A percentile compares a stretch with the other conserved stretches of the same genome.
Conservation (phyloP, 2,888 invertebrate genomes). For the Dusona sp. region DNA sequence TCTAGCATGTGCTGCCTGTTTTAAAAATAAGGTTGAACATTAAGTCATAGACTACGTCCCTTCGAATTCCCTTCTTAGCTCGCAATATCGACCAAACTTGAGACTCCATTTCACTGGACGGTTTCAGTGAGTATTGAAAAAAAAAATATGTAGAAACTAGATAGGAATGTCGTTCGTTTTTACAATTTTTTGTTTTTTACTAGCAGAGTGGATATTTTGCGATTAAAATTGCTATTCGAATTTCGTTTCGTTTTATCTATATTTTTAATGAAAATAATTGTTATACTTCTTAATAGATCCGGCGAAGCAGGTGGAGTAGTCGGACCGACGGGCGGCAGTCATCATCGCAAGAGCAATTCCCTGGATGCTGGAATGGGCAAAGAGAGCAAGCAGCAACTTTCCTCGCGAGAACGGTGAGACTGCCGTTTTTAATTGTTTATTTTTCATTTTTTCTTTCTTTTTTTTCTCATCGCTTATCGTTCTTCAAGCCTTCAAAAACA, state of each 20-base stretch:
- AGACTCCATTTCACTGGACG: conserved; percentile 66
- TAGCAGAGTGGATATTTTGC: conserved; percentile 10
- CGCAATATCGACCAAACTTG: conserved; percentile 63
- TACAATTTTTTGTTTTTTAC: neutral
- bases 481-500: too few relatives aligned
- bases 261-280: neutral
- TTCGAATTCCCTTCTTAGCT: conserved; percentile 62
- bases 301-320: conserved; percentile 79
- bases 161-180: conserved; percentile 6
- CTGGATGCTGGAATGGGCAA: conserved; percentile 89
- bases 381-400: conserved; percentile 85
- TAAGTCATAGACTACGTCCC: conserved; percentile 42
- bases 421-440: conserved; percentile 13
- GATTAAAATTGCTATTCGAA: neutral
- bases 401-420: conserved; percentile 86
- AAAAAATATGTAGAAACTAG: neutral
- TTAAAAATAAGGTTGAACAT: conserved; percentile 46
- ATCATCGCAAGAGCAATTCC: conserved; percentile 93
- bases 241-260: neutral
- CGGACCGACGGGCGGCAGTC: conserved; percentile 82
- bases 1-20: conserved; percentile 32
- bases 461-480: too few relatives aligned
- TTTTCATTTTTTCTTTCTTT: too few relatives aligned
- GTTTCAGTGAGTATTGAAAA: conserved; percentile 63
- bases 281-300: conserved; percentile 74